Evolutionary conservation across 2,888 invertebrate species (phyloP).

Genomic region (Agonopterix alstromeriana): DNA sequence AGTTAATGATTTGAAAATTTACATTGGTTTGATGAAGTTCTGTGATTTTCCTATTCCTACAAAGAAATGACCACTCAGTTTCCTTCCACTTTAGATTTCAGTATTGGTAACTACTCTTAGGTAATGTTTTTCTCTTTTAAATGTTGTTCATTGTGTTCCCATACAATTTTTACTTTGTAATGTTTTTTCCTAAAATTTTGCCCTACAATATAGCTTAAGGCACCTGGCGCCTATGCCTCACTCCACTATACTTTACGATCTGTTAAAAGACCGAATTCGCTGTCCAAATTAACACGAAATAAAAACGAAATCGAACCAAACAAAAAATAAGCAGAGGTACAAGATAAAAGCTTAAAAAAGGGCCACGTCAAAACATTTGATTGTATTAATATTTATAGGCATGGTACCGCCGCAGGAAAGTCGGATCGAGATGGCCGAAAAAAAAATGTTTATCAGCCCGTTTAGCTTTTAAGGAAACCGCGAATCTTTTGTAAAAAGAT

Average conservation of each 20-base stretch:
- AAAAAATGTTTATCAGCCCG: conserved; percentile 75
- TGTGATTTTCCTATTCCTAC: too few relatives aligned
- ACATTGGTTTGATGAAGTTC: too few relatives aligned
- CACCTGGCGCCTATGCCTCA: conserved; percentile 59
- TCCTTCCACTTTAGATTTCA: too few relatives aligned
- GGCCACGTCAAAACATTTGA: conserved; percentile 77
- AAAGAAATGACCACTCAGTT: too few relatives aligned
- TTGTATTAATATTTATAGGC: conserved; percentile 77
- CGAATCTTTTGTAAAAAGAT: conserved; percentile 71
- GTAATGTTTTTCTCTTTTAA: too few relatives aligned
- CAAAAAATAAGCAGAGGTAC: conserved; percentile 71
- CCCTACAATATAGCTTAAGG: conserved; percentile 25
- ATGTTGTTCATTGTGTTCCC: conserved; percentile 16
- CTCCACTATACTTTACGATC: conserved; percentile 70
- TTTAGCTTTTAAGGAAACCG: conserved; percentile 76
- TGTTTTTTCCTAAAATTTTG: conserved; percentile 11
- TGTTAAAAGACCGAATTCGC: conserved; percentile 76
- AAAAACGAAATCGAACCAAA: conserved; percentile 68
- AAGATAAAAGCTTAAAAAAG: conserved; percentile 75
- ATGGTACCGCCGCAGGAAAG: conserved; percentile 69
- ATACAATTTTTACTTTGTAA: too few relatives aligned
- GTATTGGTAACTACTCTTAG: too few relatives aligned
- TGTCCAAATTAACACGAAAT: conserved; percentile 77
- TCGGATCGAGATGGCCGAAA: conserved; percentile 44
- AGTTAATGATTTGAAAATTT: too few relatives aligned